Base-by-base conservation (phyloP, 2,797 vertebrate genomes). In the Chiroxiphia lanceolata region DNA sequence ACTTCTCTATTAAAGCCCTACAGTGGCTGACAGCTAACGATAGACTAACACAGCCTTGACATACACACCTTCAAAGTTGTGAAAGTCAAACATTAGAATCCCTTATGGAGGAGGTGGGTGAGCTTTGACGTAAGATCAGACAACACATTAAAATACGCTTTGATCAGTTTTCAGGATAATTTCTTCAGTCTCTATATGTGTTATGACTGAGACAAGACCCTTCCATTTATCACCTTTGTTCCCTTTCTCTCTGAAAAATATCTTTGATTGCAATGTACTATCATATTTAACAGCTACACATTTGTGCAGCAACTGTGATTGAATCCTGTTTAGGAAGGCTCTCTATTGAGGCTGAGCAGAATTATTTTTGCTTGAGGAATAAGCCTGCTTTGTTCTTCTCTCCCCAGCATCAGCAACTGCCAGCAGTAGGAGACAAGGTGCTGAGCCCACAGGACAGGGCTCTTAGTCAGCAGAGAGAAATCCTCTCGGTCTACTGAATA, bases 401-500 rank as follows among this genome's bases (percentile, higher is more conserved):
- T 51, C n/a, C 40, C n/a, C 26, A 56, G 21, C 23, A 22, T 2
- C 42, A 77, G 36, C 13, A 45, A 42, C 51, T 14, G 36, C 8
- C 42, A 29, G 56, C 42, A 71, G 38, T 5, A 61, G 42, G 5
- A n/a, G 59, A 44, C 2, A 13, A 50, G 23, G 14, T 44, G 56
- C 47, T 45, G 50, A 47, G 34, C 26, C 11, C 8, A 3, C 11
- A 15, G 7, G 15, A 38, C 6, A 7, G 18, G 9, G 18, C 5
- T 31, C 29, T 18, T 13, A 13, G 31, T 17, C 11, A 42, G 23
- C 22, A 23, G 18, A 40, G 36, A 59, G 47, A 34, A 83, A 84
- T 10, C 11, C 45, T 15, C 34, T 48, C 0, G 0, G 0, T 45
- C 44, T 77, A 9, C 16, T 22, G 22, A 44, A 13, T 0, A 9